Percentiles rank a stretch among this genome's conserved stretches.
Evolutionary conservation across 2,888 invertebrate genomes (phyloP).

Genomic region (Eustalomyia histrio): DNA sequence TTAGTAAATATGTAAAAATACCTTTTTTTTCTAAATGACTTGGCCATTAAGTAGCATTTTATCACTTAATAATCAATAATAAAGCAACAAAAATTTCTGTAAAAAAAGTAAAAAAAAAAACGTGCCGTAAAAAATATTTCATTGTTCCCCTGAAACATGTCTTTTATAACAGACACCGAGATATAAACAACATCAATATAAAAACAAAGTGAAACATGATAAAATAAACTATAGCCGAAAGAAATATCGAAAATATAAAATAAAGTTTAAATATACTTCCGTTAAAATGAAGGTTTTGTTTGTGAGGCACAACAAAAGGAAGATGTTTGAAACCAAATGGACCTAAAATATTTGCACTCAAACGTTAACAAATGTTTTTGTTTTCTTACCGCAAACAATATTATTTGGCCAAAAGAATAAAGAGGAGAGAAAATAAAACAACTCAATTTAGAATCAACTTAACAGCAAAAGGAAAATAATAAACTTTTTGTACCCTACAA

Average conservation of each 20-base stretch:
- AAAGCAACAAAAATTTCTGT: background rate
- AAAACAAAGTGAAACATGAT: constrained; percentile 10
- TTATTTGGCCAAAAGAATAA: background rate
- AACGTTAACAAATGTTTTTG: constrained; percentile 10
- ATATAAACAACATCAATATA: constrained; percentile 28
- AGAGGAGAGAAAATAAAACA: constrained; percentile 13
- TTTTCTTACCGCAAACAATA: constrained; percentile 19
- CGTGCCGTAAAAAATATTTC: constrained; percentile 27
- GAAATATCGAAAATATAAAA: constrained; percentile 14
- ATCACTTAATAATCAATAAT: constrained; percentile 53
- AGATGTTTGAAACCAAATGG: background rate
- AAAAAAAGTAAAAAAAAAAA: background rate
- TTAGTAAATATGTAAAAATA: background rate
- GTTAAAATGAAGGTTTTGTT: constrained; percentile 12
- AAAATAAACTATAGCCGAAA: constrained; percentile 2
- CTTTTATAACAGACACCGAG: background rate
- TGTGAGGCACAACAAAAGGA: background rate
- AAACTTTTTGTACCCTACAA: constrained; percentile 22
- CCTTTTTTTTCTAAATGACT: constrained; percentile 20
- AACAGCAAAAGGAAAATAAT: constrained; percentile 20
- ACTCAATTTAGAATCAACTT: constrained; percentile 31
- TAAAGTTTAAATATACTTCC: constrained; percentile 48
- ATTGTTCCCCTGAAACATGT: constrained; percentile 37
- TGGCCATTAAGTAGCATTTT: constrained; percentile 42
- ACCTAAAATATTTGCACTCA: background rate